phyloP scores from a whole-genome alignment of 2,888 invertebrate species.

The Acronicta aceris region DNA sequence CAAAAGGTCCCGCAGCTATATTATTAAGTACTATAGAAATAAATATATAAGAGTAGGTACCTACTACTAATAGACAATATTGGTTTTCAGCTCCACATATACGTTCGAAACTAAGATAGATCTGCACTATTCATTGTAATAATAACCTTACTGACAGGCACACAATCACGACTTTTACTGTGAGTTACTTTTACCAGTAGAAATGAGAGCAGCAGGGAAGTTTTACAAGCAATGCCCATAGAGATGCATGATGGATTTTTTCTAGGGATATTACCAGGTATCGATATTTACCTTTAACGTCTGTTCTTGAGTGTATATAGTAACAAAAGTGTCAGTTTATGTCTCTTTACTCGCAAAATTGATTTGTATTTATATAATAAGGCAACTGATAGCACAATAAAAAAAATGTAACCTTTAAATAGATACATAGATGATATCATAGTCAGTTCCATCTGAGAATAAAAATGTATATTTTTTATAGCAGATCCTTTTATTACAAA shows the following conservation, averaged over 20 bases:
- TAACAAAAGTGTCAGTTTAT: background rate
- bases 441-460: background rate
- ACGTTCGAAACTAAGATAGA: too few species aligned
- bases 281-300: constrained; percentile 19
- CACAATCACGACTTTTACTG: constrained; percentile 58
- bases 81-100: too few species aligned
- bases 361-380: too few species aligned
- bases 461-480: too few species aligned
- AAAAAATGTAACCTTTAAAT: too few species aligned
- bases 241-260: constrained; percentile 20
- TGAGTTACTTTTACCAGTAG: constrained; percentile 60
- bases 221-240: constrained; percentile 52
- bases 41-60: too few species aligned
- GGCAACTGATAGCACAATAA: too few species aligned
- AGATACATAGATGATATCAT: constrained; percentile 8
- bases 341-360: background rate
- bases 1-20: too few species aligned
- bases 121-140: background rate
- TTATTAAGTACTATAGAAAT: too few species aligned
- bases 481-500: too few species aligned
- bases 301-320: too few species aligned
- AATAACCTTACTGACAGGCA: constrained; percentile 45
- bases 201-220: constrained; percentile 65
- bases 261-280: constrained; percentile 22
- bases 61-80: too few species aligned